Evolutionary conservation across 2,113 vertebrate species (phyloP).

Genomic region (Hyla sarda): DNA sequence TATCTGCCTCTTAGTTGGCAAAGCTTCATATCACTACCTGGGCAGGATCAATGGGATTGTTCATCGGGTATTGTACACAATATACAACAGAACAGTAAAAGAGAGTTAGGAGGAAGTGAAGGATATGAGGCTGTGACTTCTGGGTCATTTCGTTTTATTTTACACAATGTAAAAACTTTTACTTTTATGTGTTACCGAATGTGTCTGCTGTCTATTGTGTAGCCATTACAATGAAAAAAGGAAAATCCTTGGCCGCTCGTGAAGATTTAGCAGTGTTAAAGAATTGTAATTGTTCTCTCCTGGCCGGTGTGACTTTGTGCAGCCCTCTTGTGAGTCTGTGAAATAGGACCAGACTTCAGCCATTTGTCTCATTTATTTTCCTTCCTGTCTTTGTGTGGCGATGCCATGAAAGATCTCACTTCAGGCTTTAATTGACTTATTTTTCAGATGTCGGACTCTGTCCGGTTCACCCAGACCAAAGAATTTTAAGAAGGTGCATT

Average conservation of each 20-base stretch:
- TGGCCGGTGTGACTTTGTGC: conserved; percentile 63
- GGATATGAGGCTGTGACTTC: no score
- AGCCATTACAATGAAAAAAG: not conserved
- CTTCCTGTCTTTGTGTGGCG: conserved; percentile 76
- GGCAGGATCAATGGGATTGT: not conserved
- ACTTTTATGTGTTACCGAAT: not conserved
- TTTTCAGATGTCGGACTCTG: conserved; percentile 93
- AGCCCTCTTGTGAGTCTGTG: conserved; percentile 63
- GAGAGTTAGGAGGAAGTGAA: no score
- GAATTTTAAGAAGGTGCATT: conserved; percentile 99
- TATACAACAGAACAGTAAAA: not conserved
- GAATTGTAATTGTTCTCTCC: conserved; percentile 1
- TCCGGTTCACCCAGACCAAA: conserved; percentile 99
- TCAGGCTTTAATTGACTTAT: conserved; percentile 47
- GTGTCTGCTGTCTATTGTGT: conserved; percentile 54
- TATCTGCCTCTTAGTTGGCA: not conserved
- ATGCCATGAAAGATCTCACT: conserved; percentile 59
- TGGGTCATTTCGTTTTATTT: no score
- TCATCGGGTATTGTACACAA: no score
- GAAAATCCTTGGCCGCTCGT: not conserved
- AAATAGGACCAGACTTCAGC: conserved; percentile 62
- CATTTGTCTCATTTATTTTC: conserved; percentile 72
- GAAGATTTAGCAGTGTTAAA: conserved; percentile 13
- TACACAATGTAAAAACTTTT: not conserved
- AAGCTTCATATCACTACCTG: not conserved